These are phyloP conservation scores for Bostrychus sinensis DNA, from an alignment of 2,113 vertebrate genomes.

Conservation along the genomic window DNA sequence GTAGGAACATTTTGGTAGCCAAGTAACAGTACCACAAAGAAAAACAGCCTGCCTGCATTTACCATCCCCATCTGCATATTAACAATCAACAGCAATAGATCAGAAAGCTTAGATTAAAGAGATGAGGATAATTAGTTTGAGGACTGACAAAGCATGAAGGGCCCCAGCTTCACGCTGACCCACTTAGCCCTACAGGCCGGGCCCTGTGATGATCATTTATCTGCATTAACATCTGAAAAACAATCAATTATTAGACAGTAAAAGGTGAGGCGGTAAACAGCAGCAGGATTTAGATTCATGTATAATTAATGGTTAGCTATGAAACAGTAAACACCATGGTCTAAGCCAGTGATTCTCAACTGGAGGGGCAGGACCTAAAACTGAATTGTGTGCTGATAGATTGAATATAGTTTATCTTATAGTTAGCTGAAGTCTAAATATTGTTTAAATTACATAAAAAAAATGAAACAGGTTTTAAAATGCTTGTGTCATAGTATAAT, in stretches of 20 bases:
- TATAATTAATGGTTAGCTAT: neutral
- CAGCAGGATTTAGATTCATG: slow-evolving; percentile 9
- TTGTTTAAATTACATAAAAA: too few relatives aligned
- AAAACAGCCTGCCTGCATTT: slow-evolving; percentile 5
- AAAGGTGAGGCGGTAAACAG: slow-evolving; percentile 20
- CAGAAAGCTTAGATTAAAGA: slow-evolving; percentile 49
- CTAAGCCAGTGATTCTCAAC: neutral
- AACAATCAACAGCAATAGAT: slow-evolving; percentile 48
- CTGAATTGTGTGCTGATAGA: too few relatives aligned
- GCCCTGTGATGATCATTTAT: slow-evolving; percentile 62
- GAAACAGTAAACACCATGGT: neutral
- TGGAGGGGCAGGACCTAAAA: too few relatives aligned
- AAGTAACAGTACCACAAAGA: slow-evolving; percentile 19
- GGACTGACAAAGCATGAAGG: slow-evolving; percentile 49
- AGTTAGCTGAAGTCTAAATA: too few relatives aligned
- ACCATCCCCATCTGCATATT: slow-evolving; percentile 27
- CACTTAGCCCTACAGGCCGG: slow-evolving; percentile 33
- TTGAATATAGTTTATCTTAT: too few relatives aligned
- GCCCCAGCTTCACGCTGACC: slow-evolving; percentile 38
- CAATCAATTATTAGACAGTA: slow-evolving; percentile 49
- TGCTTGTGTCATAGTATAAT: too few relatives aligned
- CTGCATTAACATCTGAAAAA: slow-evolving; percentile 55
- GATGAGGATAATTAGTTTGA: slow-evolving; percentile 52
- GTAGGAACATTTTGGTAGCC: neutral
- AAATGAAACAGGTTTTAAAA: too few relatives aligned